Base-by-base conservation (phyloP, 1,140 invertebrate genomes). In the Limonius californicus region DNA sequence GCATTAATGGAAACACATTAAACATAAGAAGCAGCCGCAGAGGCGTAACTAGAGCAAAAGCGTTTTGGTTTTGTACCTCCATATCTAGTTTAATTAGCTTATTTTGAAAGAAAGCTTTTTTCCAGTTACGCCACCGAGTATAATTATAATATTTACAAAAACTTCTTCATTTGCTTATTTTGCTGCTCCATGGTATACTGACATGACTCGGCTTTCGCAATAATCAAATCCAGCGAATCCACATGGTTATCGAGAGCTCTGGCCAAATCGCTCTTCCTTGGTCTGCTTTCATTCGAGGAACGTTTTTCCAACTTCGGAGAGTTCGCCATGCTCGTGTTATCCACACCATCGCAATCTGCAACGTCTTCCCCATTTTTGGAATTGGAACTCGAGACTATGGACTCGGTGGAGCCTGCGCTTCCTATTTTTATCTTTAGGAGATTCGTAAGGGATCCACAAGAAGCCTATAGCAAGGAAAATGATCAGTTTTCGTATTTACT, bases 151-250 rank as follows among this genome's bases (percentile, higher is more conserved):
- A n/a, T n/a, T n/a, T n/a, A 2, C 16, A 87, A 67, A 65, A 87
- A 80, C 57, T 79, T 79, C 59, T 82, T 83, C 84, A 90, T 88
- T 73, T 89, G 84, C 70, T 88, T 87, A n/a, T 83, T 85, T 71
- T 90, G 88, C 67, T 84, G 78, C 4, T 81, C 74, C 83, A 90
- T 83, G 42, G 86, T 83, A 19, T 80, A 75, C 65, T 88, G 80
- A 11, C 87, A 86, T 50, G 82, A 82, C 50, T 89, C 88, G 6
- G 86, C 86, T 70, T 88, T 85, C 7, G 77, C 75, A 11, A 89
- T 81, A 62, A 90, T 67, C 1, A 79, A 74, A 57, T 80, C 76
- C 15, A 57, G 35, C 35, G 19, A 61, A 68, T 84, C 81, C 30
- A 87, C 75, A 64, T 89, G 74, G 69, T 80, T 79, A 16, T 81